Base-by-base conservation (phyloP, 2,797 vertebrate genomes). In the Sternotherus odoratus region DNA sequence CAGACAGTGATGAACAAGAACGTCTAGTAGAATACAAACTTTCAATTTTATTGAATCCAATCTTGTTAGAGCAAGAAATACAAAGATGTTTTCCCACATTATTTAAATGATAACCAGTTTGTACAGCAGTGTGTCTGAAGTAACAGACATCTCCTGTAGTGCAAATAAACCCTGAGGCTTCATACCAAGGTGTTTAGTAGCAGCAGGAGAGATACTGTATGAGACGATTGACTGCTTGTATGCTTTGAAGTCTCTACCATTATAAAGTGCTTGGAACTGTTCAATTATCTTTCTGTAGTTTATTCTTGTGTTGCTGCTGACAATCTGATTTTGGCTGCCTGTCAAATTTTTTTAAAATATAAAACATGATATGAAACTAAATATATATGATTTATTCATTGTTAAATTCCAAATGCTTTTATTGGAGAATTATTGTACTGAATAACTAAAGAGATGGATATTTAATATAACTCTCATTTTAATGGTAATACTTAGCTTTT, bases 321-420 rank as follows among this genome's bases (percentile, higher is more conserved):
- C 54, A 49, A 28, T 85, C 93, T 95, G 50, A 95, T 95, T 96
- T 96, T 89, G 43, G 53, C 87, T 95, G 66, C 53, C 83, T 51
- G 63, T 74, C 79, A 72, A 39, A 94, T 91, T 91, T 92, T 77
- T 82, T 92, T 92, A 85, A 39, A 79, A 92, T 60, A 83, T 30
- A 60, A 82, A 89, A 94, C 94, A 95, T 92, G 83, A 95, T 26
- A 93, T 28, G 75, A 85, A 88, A 84, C 7, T 15, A 87, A 83
- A 94, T 95, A 85, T 91, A 36, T 90, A 85, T 82, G 7, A 75
- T 89, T 74, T 77, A 96, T 82, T 13, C 96, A 84, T 66, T 93
- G 19, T 85, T 85, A 87, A 94, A 86, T 88, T 94, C 6, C 17
- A 92, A 66, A 82, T 53, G 78, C 9, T 75, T 74, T 8, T 12